A percentile compares a stretch with the other conserved stretches of the same genome.
phyloP scores from a whole-genome alignment of 2,797 vertebrate genomes.

The Leucoraja ocellata region DNA sequence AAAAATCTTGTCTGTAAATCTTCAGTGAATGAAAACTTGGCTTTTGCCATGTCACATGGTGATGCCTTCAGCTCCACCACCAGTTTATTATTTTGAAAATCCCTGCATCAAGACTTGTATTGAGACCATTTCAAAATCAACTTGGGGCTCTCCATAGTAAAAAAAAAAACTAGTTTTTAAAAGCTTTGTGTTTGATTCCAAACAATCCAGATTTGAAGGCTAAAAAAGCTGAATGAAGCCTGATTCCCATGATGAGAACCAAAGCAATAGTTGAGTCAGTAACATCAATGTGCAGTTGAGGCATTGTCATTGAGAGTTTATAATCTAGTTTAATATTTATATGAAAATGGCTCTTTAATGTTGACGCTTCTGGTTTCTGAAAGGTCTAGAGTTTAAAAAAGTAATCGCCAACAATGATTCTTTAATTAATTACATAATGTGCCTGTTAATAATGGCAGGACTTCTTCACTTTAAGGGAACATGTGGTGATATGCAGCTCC shows the following conservation, averaged over 20 bases:
- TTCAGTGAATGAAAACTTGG: not conserved
- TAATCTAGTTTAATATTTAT: not conserved
- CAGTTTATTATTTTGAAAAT: not conserved
- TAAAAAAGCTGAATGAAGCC: not conserved
- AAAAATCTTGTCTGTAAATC: not conserved
- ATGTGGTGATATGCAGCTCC: slow-evolving; percentile 3
- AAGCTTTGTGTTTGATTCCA: not conserved
- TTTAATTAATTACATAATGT: not conserved
- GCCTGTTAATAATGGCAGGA: not conserved
- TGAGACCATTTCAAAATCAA: not conserved
- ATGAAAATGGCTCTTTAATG: not conserved
- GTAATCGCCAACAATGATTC: not conserved
- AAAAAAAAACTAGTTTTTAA: not conserved
- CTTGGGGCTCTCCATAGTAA: not conserved
- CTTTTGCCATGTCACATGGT: not conserved
- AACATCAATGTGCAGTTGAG: not conserved
- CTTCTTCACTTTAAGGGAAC: not conserved
- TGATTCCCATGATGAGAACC: too few species aligned
- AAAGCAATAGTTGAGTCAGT: not conserved
- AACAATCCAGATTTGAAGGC: not conserved
- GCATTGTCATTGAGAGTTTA: not conserved
- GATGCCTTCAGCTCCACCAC: not conserved
- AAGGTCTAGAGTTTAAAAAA: not conserved
- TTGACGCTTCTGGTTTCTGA: not conserved
- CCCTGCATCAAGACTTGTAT: not conserved